Base-by-base conservation (phyloP, 2,888 invertebrate species). In the Reticulitermes lucifugus region DNA sequence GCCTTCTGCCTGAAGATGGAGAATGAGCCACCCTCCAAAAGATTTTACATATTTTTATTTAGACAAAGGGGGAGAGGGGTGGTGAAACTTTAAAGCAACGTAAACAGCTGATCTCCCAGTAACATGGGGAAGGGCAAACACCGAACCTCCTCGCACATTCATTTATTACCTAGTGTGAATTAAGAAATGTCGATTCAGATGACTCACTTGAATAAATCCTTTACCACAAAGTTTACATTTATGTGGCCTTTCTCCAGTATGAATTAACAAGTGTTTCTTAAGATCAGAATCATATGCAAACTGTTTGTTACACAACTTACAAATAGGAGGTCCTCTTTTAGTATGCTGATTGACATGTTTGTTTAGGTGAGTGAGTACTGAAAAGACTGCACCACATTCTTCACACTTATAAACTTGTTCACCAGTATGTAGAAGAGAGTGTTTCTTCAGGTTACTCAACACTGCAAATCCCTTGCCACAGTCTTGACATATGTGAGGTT, bases 161-260 rank as follows among this genome's bases (percentile, higher is more conserved):
- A 12, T 9, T 46, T 46, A 12, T 1, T 46, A 12, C 46, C 46
- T 46, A 46, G 12, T 46, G 46, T 46, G 46, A 12, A 12, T 46
- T 46, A 12, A 65, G 0, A 65, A 25, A 65, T 65, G 22, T 65
- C 22, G 25, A 65, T n/a, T 65, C 3, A 65, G 25, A 65, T 65
- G 25, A 65, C 25, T 65, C 22, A 65, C 25, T 65, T 65, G 65
- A 65, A 73, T 73, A 18, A 73, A 73, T 73, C 29, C 29, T 29
- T 29, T n/a, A 7, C 71, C 71, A 73, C 71, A 73, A 7, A 73
- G 25, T 29, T 73, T 73, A 73, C 71, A 73, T 73, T 73, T 29
- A 73, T 73, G 71, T 73, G 46, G 46, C 9, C 46, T 9, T 46
- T 46, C 46, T 4, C 46, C 46, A 46, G 46, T 46, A 7, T 46